phyloP scores from a whole-genome alignment of 2,797 vertebrate species.

The Mormyrus proboscirostris region DNA sequence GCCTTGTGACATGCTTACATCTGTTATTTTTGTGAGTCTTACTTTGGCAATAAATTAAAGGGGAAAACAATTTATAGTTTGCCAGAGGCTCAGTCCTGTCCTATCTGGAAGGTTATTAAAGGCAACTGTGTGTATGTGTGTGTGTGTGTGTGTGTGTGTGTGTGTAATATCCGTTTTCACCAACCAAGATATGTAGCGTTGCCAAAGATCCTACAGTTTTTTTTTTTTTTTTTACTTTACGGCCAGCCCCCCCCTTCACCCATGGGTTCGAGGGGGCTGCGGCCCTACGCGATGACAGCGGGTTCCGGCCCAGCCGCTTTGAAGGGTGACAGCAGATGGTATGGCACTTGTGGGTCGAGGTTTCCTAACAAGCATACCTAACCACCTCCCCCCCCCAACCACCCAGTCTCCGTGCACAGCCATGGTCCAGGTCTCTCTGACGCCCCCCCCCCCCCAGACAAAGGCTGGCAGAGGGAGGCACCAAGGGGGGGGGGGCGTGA shows the following conservation, averaged over 20 bases:
- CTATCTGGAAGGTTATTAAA: slow-evolving; percentile 17
- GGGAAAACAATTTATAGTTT: slow-evolving; percentile 45
- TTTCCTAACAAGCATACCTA: background rate
- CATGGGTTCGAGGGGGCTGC: background rate
- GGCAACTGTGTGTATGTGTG: background rate
- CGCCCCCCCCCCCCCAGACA: background rate
- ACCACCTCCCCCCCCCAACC: background rate
- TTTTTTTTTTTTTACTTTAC: background rate
- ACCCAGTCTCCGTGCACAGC: background rate
- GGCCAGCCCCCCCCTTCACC: background rate
- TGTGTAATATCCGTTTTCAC: background rate
- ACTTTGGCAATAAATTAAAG: slow-evolving; percentile 42
- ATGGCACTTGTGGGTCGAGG: slow-evolving; percentile 32
- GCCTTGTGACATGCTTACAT: slow-evolving; percentile 21
- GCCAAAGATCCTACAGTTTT: background rate
- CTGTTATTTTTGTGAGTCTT: slow-evolving; percentile 40
- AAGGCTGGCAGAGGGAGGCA: slow-evolving; percentile 12
- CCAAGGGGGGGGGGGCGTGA: background rate
- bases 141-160: background rate
- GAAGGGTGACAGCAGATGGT: slow-evolving; percentile 56
- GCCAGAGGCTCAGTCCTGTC: slow-evolving; percentile 43
- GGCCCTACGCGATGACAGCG: slow-evolving; percentile 8
- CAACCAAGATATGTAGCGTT: background rate
- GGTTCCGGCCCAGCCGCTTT: slow-evolving; percentile 31
- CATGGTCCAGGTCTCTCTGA: background rate